A percentile compares a stretch with the other conserved stretches of the same genome.
Conservation (phyloP, 2,797 vertebrate genomes). For the Acropternis orthonyx region DNA sequence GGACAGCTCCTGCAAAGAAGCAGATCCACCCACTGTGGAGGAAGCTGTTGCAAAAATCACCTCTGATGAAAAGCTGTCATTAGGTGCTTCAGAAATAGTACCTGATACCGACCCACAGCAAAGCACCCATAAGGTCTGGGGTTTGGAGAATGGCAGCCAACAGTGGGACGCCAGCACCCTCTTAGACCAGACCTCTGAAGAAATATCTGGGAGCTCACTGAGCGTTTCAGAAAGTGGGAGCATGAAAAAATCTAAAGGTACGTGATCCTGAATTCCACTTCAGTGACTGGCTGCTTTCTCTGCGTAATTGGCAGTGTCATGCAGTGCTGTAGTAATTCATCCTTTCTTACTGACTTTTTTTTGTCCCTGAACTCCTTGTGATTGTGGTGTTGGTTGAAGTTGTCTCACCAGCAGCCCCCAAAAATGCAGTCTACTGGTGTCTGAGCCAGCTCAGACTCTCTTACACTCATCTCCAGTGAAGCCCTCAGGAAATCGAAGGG, state of each 20-base stretch:
- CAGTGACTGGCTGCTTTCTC: neutral
- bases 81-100: neutral
- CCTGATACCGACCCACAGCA: conserved; percentile 7
- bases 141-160: conserved; percentile 54
- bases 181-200: conserved; percentile 81
- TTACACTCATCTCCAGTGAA: neutral
- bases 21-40: conserved; percentile 38
- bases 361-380: neutral
- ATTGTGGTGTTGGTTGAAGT: neutral
- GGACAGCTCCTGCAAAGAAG: conserved; percentile 82
- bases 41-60: conserved; percentile 2
- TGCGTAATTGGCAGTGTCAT: rapidly evolving
- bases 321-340: neutral
- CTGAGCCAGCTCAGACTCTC: neutral
- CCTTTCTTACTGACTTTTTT: neutral
- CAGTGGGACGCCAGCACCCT: conserved; percentile 69
- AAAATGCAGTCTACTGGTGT: neutral
- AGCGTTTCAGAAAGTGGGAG: conserved; percentile 84
- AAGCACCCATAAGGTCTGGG: conserved; percentile 59
- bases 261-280: neutral
- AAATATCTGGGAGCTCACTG: conserved; percentile 85
- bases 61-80: neutral
- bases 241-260: conserved; percentile 91
- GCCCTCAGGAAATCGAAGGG: neutral
- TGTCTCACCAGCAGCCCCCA: neutral